Base-by-base conservation (phyloP, 2,888 invertebrate species). In the Seira sanloemensis region DNA sequence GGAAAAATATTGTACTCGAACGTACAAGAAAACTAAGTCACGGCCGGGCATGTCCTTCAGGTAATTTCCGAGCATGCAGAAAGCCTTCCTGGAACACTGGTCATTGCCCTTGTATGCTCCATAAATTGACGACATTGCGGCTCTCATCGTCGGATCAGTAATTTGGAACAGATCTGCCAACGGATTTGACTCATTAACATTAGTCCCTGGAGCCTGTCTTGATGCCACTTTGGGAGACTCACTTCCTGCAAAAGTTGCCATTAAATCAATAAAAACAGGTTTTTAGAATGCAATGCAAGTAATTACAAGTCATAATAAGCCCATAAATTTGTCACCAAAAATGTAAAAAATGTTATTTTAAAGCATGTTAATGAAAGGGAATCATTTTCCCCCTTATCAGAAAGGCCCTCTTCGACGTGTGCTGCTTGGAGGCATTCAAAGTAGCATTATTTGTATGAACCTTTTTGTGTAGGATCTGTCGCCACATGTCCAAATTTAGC, bases 31-130 rank as follows among this genome's bases (percentile, higher is more conserved):
- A 9, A 86, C n/a, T 18, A 87, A 46, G 27, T 87, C 86, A 54
- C 85, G 25, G 50, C 80, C 86, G 9, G 87, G 86, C 68, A 86
- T 68, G n/a, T 81, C 75, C 46, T 78, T 81, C 79, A 85, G 26
- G 78, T 83, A 85, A 25, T 87, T 87, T 25, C 87, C 87, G 67
- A 85, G 24, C 58, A 85, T 74, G 50, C 87, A 87, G 25, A 86
- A 80, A 0, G 86, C 71, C 54, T 87, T 87, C 65, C 86, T 68
- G 7, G 78, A 75, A 27, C 87, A 87, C 23, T 87, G 82, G 18
- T 83, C 80, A 73, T 83, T 78, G 68, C 87, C 87, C 1, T 46
- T 62, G 67, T 82, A 80, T 0, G 85, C 37, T 4, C 87, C 87
- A 67, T 85, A 87, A 1, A 84, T 18, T 0, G 87, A 78, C 23